Percentiles rank a stretch among this genome's conserved stretches.
Evolutionary conservation across 2,888 invertebrate species (phyloP).

Genomic region (Patella pellucida): DNA sequence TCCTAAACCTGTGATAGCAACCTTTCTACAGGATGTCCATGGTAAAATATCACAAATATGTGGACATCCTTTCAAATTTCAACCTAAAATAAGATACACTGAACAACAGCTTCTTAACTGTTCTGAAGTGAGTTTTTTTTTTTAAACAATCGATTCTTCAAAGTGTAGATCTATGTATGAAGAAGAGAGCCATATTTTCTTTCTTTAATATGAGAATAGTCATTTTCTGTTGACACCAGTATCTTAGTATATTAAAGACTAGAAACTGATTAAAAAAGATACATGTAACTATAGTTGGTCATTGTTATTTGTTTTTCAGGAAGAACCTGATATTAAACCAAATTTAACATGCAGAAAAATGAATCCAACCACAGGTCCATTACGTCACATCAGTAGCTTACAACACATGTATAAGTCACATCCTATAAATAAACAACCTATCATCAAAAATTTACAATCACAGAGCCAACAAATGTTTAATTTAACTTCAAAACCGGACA

Average conservation of each 20-base stretch:
- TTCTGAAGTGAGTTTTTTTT: slow-evolving; percentile 23
- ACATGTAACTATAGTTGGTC: too few relatives aligned
- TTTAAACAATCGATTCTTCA: too few relatives aligned
- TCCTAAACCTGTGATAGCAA: slow-evolving; percentile 54
- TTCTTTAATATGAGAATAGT: too few relatives aligned
- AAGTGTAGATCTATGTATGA: too few relatives aligned
- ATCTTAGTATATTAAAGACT: too few relatives aligned
- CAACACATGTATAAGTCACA: slow-evolving; percentile 22
- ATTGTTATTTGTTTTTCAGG: slow-evolving; percentile 20
- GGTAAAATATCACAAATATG: slow-evolving; percentile 58
- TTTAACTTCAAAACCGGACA: too few relatives aligned
- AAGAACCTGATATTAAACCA: not conserved
- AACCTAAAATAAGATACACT: slow-evolving; percentile 49
- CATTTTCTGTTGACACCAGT: too few relatives aligned
- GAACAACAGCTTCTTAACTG: slow-evolving; percentile 28
- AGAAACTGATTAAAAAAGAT: too few relatives aligned
- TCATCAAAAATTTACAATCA: not conserved
- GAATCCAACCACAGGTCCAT: slow-evolving; percentile 13
- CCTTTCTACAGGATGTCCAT: slow-evolving; percentile 59
- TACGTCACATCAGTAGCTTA: slow-evolving; percentile 18
- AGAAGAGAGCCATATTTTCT: too few relatives aligned
- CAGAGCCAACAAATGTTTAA: too few relatives aligned
- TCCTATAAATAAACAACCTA: not conserved
- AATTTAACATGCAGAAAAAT: slow-evolving; percentile 25
- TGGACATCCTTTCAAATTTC: slow-evolving; percentile 52